phyloP scores from a whole-genome alignment of 2,797 vertebrate genomes.

The Poeciliopsis paucimaculata region DNA sequence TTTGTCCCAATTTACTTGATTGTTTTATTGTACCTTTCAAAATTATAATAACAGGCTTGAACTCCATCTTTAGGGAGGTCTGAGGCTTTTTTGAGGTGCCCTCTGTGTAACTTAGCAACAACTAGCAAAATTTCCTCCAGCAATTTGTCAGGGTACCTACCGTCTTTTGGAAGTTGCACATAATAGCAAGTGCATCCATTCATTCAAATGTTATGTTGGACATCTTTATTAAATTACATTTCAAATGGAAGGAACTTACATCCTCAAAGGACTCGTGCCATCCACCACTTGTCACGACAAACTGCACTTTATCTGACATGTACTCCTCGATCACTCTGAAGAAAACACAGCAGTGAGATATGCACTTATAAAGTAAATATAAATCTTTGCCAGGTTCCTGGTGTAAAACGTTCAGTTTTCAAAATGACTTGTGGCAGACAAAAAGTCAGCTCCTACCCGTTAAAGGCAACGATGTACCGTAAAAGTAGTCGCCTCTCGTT shows the following conservation, averaged over 20 bases:
- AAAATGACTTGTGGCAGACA: not conserved
- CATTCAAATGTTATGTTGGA: not conserved
- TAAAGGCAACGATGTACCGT: slow-evolving; percentile 90
- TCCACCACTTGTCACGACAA: slow-evolving; percentile 90
- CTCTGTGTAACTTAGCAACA: slow-evolving; percentile 11
- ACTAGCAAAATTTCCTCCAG: not conserved
- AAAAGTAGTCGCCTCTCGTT: slow-evolving; percentile 84
- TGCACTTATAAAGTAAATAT: not conserved
- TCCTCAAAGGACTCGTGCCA: slow-evolving; percentile 94
- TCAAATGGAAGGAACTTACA: slow-evolving; percentile 71
- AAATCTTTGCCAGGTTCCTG: not conserved
- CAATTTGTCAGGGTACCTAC: slow-evolving; percentile 20
- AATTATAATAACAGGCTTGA: not conserved
- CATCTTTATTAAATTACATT: not conserved
- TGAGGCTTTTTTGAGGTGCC: not conserved
- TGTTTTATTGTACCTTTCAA: not conserved
- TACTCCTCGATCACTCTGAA: slow-evolving; percentile 88
- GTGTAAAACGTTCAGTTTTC: not conserved
- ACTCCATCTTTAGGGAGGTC: not conserved
- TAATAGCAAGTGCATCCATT: slow-evolving; percentile 1
- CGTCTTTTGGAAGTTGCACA: not conserved
- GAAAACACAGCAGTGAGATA: not conserved
- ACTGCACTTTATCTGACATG: slow-evolving; percentile 91
- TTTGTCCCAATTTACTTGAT: not conserved
- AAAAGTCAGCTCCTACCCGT: slow-evolving; percentile 78